phyloP scores from a whole-genome alignment of 2,113 vertebrate species.

The Suricata suricatta region DNA sequence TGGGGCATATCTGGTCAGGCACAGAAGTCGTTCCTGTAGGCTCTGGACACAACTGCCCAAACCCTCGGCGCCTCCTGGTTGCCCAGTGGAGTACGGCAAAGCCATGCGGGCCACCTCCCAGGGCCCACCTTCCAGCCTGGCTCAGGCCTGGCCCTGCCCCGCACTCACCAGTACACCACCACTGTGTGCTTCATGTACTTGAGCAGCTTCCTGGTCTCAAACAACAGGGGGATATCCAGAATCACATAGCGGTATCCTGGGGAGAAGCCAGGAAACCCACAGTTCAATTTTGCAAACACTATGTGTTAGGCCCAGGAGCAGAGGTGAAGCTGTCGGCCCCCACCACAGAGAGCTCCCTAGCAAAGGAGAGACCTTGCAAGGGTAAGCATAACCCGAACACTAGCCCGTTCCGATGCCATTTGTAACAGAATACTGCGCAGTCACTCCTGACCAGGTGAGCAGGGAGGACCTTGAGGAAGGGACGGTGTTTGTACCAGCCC shows the following conservation, averaged over 20 bases:
- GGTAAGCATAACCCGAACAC: background rate
- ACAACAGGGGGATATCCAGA: constrained; percentile 96
- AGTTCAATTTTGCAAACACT: background rate
- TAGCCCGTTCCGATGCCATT: background rate
- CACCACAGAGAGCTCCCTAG: background rate
- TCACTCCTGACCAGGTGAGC: background rate
- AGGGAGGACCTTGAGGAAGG: background rate
- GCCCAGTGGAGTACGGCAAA: background rate
- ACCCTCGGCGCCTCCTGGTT: background rate
- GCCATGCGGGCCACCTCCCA: background rate
- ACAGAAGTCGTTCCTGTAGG: background rate
- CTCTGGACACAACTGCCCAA: background rate
- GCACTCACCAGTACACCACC: constrained; percentile 95
- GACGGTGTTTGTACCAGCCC: background rate
- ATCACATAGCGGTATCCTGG: constrained; percentile 95
- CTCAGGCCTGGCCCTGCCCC: fast-evolving
- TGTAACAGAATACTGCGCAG: background rate
- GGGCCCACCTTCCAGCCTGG: background rate
- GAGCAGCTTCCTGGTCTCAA: constrained; percentile 91
- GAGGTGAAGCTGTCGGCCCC: background rate
- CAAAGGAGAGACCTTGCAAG: background rate
- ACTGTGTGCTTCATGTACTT: constrained; percentile 94
- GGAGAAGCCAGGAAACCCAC: background rate
- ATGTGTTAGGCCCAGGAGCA: background rate
- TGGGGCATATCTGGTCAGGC: background rate